Evolutionary conservation across 2,797 vertebrate genomes (phyloP).

Genomic region (Pseudochaenichthys georgianus): DNA sequence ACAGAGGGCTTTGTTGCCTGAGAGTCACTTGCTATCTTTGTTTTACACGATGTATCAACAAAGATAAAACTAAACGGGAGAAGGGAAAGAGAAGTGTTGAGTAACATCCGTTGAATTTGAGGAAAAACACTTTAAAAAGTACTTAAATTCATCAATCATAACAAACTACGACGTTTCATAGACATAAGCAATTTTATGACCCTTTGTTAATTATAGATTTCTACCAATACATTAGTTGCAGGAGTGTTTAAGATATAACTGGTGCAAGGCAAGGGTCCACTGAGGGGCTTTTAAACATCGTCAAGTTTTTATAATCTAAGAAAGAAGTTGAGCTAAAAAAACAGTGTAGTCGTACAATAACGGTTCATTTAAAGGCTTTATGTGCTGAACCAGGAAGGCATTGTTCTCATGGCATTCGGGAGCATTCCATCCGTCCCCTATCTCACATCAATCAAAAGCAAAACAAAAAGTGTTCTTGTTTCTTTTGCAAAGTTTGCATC

Average conservation of each 20-base stretch:
- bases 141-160: neutral
- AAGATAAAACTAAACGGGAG: slow-evolving; percentile 37
- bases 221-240: neutral
- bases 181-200: neutral
- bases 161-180: neutral
- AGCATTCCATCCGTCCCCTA: too few relatives aligned
- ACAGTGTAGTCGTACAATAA: too few relatives aligned
- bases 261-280: slow-evolving; percentile 16
- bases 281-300: slow-evolving; percentile 8
- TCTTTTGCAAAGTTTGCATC: neutral
- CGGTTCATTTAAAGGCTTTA: neutral
- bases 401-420: too few relatives aligned
- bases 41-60: slow-evolving; percentile 48
- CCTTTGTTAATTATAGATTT: too few relatives aligned
- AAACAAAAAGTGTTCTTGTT: too few relatives aligned
- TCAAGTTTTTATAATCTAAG: neutral
- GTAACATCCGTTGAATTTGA: slow-evolving; percentile 25
- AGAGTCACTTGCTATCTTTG: slow-evolving; percentile 58
- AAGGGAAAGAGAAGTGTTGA: slow-evolving; percentile 23
- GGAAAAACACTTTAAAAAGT: neutral
- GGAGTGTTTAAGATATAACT: neutral
- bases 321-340: too few relatives aligned
- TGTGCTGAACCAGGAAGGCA: neutral
- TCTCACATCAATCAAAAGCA: too few relatives aligned
- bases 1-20: slow-evolving; percentile 23